A percentile compares a stretch with the other conserved stretches of the same genome.
Conservation (phyloP, 2,113 vertebrate species). For the Illadopsis cleaveri region DNA sequence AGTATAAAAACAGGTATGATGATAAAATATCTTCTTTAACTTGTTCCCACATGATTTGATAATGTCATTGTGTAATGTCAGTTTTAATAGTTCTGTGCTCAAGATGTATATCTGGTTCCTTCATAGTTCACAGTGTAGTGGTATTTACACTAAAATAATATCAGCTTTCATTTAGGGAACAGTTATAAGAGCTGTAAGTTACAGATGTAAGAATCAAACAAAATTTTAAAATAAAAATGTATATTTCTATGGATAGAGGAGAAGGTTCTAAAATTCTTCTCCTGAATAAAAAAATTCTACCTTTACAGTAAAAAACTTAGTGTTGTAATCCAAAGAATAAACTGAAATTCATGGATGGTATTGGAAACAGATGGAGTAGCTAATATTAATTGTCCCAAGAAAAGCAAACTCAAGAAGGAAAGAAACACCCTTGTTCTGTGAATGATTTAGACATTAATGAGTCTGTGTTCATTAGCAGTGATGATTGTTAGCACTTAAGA, state of each 20-base stretch:
- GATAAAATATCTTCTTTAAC: not conserved
- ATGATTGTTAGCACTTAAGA: constrained; percentile 36
- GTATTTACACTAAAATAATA: not conserved
- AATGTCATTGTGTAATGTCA: not conserved
- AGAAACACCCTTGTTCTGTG: not conserved
- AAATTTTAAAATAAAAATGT: not conserved
- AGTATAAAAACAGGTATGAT: not conserved
- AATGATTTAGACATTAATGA: constrained; percentile 35
- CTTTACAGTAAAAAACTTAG: not conserved
- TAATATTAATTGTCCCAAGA: not conserved
- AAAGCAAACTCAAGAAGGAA: constrained; percentile 4
- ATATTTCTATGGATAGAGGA: not conserved
- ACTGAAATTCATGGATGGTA: not conserved
- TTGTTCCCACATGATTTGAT: not conserved
- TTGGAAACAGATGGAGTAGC: not conserved
- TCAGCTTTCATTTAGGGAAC: not conserved
- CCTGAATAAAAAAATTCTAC: not conserved
- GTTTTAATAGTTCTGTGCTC: not conserved
- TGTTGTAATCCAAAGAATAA: not conserved
- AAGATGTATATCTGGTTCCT: not conserved
- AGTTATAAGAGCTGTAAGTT: not conserved
- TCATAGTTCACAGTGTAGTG: not conserved
- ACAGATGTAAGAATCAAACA: not conserved
- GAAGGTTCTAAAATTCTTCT: not conserved
- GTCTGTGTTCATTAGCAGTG: not conserved